Base-by-base conservation (phyloP, 2,888 invertebrate genomes). In the Leucoma salicis region DNA sequence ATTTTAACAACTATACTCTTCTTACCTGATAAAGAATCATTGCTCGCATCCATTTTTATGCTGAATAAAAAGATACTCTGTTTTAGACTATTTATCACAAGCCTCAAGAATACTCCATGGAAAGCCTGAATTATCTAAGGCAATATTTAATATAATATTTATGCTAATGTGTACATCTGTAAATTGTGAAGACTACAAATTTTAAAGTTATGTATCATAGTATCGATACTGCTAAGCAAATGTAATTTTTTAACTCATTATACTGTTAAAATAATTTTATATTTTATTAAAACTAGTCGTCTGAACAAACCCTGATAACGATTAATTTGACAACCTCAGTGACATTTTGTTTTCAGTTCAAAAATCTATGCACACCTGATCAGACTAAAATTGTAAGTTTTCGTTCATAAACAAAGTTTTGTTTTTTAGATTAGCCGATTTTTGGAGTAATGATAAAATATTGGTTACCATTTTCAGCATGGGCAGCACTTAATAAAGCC, bases 1-100 rank as follows among this genome's bases (percentile, higher is more conserved):
- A 34, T 48, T 35, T 21, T 14, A 28, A 32, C 31, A 10, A 12
- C 39, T 35, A 12, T 31, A 37, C 42, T 15, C 29, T 15, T 74
- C 74, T 66, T 65, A 84, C 88, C 82, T 15, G 85, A 79, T 50
- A 88, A 63, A 18, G 87, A 83, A 62, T 87, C 86, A 55, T 71
- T 85, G 57, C 84, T 85, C 18, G 78, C 74, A 57, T 88, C 84
- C 88, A 88, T 88, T 56, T 62, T 78, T 42, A 47, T 41, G 44
- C 47, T 57, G 39, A 58, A 51, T 42, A 43, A 42, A 34, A 45
- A 42, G 42, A 52, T 49, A 46, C 52, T 53, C 49, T 35, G 39
- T n/a, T n/a, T n/a, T n/a, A n/a, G 32, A 35, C 11, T 47, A 29
- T 58, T 45, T 46, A 39, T 21, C 39, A 49, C 24, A 35, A 39